Evolutionary conservation across 2,888 invertebrate genomes (phyloP).

Genomic region (Odontomyia ornata): DNA sequence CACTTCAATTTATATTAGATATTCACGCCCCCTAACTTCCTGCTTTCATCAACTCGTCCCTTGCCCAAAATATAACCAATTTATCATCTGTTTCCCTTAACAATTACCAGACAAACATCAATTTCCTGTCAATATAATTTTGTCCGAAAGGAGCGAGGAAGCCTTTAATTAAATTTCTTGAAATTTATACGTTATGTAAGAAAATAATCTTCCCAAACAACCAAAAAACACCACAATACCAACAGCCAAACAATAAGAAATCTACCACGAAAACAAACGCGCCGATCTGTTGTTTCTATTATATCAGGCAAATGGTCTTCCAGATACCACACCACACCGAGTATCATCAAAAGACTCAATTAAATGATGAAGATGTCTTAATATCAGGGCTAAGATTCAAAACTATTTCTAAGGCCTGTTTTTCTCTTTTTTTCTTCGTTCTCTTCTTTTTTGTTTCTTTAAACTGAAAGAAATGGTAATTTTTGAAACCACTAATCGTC

Average conservation of each 20-base stretch:
- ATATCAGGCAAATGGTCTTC: background rate
- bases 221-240: background rate
- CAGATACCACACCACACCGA: background rate
- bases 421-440: background rate
- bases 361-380: slow-evolving; percentile 36
- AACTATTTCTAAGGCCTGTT: slow-evolving; percentile 28
- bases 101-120: slow-evolving; percentile 41
- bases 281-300: background rate
- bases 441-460: background rate
- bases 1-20: slow-evolving; percentile 15
- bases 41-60: slow-evolving; percentile 23
- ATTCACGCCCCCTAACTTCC: slow-evolving; percentile 1
- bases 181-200: slow-evolving; percentile 20
- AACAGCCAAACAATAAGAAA: background rate
- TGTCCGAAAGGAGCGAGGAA: background rate
- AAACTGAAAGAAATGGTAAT: slow-evolving; percentile 31
- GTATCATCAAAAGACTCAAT: slow-evolving; percentile 18
- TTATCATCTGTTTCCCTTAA: slow-evolving; percentile 39
- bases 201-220: slow-evolving; percentile 5
- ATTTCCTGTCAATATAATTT: slow-evolving; percentile 38
- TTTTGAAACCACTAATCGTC: slow-evolving; percentile 38
- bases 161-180: slow-evolving; percentile 43
- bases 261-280: background rate
- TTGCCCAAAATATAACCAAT: background rate
- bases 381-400: slow-evolving; percentile 31